Conservation (phyloP, 2,113 vertebrate genomes). For the Oxyura jamaicensis region DNA sequence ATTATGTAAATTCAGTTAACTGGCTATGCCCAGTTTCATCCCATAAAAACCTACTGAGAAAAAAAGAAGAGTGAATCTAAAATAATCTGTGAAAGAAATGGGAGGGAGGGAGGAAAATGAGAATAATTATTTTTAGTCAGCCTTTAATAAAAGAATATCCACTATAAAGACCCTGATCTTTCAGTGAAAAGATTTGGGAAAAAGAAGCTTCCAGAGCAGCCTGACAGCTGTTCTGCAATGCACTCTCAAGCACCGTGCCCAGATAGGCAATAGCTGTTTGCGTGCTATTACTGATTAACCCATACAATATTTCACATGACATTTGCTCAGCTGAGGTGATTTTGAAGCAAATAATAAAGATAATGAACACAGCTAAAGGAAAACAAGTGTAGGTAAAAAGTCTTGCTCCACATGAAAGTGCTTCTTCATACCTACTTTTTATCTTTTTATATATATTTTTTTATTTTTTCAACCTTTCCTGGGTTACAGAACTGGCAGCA, state of each 20-base stretch:
- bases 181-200: background rate
- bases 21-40: background rate
- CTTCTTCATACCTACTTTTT: background rate
- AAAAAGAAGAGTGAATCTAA: background rate
- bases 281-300: conserved; percentile 40
- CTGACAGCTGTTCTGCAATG: background rate
- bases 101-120: fast-evolving
- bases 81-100: background rate
- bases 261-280: conserved; percentile 17
- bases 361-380: background rate
- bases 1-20: background rate
- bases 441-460: background rate
- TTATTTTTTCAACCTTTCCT: background rate
- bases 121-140: background rate
- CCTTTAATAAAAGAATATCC: background rate
- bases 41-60: background rate
- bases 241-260: background rate
- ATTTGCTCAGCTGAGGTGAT: conserved; percentile 25
- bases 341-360: background rate
- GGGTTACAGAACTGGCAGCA: background rate
- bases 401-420: background rate
- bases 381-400: background rate
- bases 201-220: background rate
- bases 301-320: background rate
- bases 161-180: background rate